Conservation (phyloP, 1,140 invertebrate species). For the Glossosoma conforme region DNA sequence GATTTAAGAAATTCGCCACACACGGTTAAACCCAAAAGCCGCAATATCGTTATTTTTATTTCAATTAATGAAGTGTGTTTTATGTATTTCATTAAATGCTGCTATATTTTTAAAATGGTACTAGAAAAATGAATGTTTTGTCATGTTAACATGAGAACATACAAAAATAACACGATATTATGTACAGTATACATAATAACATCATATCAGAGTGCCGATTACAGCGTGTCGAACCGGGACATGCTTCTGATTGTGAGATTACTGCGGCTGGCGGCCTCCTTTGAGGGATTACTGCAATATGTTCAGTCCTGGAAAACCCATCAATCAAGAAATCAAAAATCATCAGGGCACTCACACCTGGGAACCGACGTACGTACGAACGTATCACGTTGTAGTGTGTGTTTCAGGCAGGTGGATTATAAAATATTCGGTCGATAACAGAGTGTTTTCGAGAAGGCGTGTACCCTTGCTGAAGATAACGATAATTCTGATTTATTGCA, state of each 20-base stretch:
- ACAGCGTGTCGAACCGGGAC: neutral
- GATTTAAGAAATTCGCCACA: no score
- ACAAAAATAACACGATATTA: no score
- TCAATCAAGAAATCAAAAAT: slow-evolving; percentile 27
- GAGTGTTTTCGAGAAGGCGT: slow-evolving; percentile 12
- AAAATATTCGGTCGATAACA: slow-evolving; percentile 1
- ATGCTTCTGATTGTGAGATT: neutral
- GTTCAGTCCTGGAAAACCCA: slow-evolving; percentile 5
- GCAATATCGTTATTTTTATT: no score
- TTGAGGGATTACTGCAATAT: slow-evolving; percentile 6
- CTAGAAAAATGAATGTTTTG: no score
- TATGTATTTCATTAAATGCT: no score
- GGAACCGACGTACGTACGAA: neutral
- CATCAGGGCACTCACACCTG: slow-evolving; percentile 5
- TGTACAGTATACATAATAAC: no score
- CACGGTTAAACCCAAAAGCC: no score
- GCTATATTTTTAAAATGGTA: no score
- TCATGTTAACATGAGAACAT: no score
- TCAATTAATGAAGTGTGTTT: no score
- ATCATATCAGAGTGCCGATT: no score
- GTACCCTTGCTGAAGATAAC: slow-evolving; percentile 7
- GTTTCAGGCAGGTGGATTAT: neutral
- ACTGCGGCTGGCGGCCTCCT: slow-evolving; percentile 5
- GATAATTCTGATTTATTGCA: slow-evolving; percentile 25
- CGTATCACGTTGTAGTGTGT: neutral